Percentiles rank a stretch among this genome's conserved stretches.
phyloP scores from a whole-genome alignment of 2,888 invertebrate genomes.

The Eupithecia subfuscata region DNA sequence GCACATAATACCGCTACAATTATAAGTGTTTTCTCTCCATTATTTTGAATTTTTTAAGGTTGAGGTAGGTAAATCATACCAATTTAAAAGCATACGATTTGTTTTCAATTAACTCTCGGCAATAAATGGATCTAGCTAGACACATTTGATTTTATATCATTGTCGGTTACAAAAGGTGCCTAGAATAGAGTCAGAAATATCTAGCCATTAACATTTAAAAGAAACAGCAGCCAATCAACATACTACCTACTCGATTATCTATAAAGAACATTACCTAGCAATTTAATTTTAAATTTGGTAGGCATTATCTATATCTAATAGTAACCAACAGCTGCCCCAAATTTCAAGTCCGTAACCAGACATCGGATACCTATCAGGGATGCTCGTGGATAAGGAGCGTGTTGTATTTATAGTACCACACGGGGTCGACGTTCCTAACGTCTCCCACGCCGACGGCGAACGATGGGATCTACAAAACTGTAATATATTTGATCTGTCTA shows the following conservation, averaged over 20 bases:
- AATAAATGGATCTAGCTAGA: neutral
- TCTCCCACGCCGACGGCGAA: constrained; percentile 75
- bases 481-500: constrained; percentile 49
- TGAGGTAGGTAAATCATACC: neutral
- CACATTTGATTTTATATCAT: constrained; percentile 2
- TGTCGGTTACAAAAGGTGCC: neutral
- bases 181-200: neutral
- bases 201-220: neutral
- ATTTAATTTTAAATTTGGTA: neutral
- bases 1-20: neutral
- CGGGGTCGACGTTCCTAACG: constrained; percentile 79
- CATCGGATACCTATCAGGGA: constrained; percentile 53
- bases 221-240: neutral
- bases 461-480: constrained; percentile 67
- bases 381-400: constrained; percentile 68
- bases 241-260: neutral
- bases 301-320: neutral
- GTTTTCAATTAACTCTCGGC: constrained; percentile 3
- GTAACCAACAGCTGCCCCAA: constrained; percentile 32
- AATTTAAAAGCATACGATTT: neutral
- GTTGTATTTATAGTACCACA: constrained; percentile 77
- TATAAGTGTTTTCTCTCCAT: neutral
- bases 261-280: neutral
- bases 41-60: neutral
- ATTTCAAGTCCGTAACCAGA: constrained; percentile 41